Evolutionary conservation across 2,113 vertebrate species (phyloP).

Genomic region (Cromileptes altivelis): DNA sequence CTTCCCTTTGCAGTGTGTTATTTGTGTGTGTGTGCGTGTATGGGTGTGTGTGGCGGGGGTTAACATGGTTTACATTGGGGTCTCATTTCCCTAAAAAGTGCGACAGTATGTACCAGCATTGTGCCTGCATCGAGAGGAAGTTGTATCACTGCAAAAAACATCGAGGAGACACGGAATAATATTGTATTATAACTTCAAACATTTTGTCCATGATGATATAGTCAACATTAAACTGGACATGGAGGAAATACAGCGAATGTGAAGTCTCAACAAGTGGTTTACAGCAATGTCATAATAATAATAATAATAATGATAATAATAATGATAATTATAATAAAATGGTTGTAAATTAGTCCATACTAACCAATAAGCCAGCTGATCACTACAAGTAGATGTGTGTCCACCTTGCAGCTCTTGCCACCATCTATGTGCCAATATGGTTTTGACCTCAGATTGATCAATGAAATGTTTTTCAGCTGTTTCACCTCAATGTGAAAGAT

Average conservation of each 20-base stretch:
- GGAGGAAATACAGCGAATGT: slow-evolving; percentile 65
- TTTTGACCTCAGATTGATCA: slow-evolving; percentile 24
- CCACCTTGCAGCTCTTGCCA: slow-evolving; percentile 13
- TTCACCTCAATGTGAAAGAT: slow-evolving; percentile 22
- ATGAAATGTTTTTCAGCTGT: slow-evolving; percentile 6
- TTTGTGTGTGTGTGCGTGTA: slow-evolving; percentile 15
- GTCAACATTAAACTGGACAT: slow-evolving; percentile 68
- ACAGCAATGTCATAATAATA: slow-evolving; percentile 55
- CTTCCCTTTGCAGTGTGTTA: slow-evolving; percentile 65
- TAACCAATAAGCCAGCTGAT: slow-evolving; percentile 19
- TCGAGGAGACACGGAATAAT: slow-evolving; percentile 69
- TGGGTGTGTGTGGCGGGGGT: slow-evolving; percentile 34
- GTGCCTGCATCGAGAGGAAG: slow-evolving; percentile 76
- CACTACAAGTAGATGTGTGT: slow-evolving; percentile 22
- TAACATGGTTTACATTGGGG: slow-evolving; percentile 65
- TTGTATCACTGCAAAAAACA: slow-evolving; percentile 73
- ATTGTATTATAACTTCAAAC: slow-evolving; percentile 64
- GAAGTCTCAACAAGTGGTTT: slow-evolving; percentile 63
- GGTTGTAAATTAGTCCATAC: slow-evolving; percentile 41
- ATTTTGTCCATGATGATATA: slow-evolving; percentile 64
- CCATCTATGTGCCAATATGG: neutral
- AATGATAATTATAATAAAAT: neutral
- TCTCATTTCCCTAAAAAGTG: slow-evolving; percentile 80
- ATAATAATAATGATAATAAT: slow-evolving; percentile 35
- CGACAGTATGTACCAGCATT: slow-evolving; percentile 78